These are phyloP conservation scores for Poecilobothrus nobilitatus DNA, from an alignment of 2,888 invertebrate species.

Conservation along the genomic window DNA sequence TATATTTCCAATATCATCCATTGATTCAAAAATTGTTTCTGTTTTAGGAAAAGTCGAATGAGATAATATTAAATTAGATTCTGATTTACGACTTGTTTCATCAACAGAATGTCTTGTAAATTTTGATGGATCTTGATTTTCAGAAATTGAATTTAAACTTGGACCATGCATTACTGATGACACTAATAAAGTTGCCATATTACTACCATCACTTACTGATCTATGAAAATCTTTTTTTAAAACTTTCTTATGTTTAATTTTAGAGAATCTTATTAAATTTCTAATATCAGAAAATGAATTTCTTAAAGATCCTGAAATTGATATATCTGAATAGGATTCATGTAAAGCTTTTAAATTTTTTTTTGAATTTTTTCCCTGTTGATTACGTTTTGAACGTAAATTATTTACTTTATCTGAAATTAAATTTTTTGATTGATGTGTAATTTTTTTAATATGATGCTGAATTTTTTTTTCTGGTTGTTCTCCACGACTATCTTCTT, in stretches of 20 bases:
- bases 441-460: constrained; percentile 56
- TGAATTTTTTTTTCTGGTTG: constrained; percentile 46
- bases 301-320: constrained; percentile 31
- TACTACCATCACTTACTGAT: constrained; percentile 46
- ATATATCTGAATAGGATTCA: constrained; percentile 48
- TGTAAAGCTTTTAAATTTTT: constrained; percentile 45
- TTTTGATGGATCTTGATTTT: constrained; percentile 27
- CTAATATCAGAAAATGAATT: constrained; percentile 45
- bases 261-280: constrained; percentile 33
- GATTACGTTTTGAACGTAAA: constrained; percentile 46
- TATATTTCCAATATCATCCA: neutral
- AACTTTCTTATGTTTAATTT: constrained; percentile 40
- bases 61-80: neutral
- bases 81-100: neutral
- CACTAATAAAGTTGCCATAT: constrained; percentile 59
- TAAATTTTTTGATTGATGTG: constrained; percentile 52
- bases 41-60: neutral
- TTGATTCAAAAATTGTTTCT: neutral
- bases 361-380: constrained; percentile 31
- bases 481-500: constrained; percentile 54
- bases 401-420: constrained; percentile 54
- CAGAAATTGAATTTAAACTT: constrained; percentile 51
- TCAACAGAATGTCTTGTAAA: neutral
- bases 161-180: constrained; percentile 53
- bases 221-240: constrained; percentile 26